phyloP scores from a whole-genome alignment of 2,888 invertebrate genomes.

The Norana najaformis region DNA sequence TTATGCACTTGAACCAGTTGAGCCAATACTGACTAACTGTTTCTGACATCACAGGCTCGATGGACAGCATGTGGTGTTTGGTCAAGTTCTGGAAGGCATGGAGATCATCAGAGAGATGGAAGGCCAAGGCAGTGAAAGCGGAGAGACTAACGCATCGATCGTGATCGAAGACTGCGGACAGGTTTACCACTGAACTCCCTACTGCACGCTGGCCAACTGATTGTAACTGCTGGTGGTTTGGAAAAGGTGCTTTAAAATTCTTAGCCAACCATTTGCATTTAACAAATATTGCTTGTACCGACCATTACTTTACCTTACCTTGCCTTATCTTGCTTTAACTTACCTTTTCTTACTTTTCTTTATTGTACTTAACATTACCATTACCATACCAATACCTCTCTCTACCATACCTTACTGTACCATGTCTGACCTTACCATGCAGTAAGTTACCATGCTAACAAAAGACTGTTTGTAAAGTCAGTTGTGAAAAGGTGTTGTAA shows the following conservation, averaged over 20 bases:
- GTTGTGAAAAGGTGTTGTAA: no score
- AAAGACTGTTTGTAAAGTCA: no score
- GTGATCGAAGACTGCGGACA: conserved; percentile 26
- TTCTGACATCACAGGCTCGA: conserved; percentile 24
- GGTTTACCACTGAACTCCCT: background rate
- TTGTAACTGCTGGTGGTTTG: background rate
- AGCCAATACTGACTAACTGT: background rate
- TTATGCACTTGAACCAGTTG: no score
- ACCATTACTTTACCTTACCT: no score
- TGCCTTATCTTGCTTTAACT: no score
- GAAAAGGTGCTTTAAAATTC: background rate
- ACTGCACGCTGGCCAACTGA: background rate
- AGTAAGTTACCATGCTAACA: no score
- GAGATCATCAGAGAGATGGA: conserved; percentile 31
- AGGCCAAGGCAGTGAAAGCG: background rate
- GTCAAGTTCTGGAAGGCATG: conserved; percentile 28
- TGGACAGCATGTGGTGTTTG: conserved; percentile 34
- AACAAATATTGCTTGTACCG: no score
- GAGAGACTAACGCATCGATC: background rate
- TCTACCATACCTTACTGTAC: no score
- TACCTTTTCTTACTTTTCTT: no score
- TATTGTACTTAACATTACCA: no score
- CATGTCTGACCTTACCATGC: no score
- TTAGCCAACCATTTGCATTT: background rate
- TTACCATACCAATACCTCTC: no score